Conservation (phyloP, 2,888 invertebrate species). For the Ormyrus pomaceus region DNA sequence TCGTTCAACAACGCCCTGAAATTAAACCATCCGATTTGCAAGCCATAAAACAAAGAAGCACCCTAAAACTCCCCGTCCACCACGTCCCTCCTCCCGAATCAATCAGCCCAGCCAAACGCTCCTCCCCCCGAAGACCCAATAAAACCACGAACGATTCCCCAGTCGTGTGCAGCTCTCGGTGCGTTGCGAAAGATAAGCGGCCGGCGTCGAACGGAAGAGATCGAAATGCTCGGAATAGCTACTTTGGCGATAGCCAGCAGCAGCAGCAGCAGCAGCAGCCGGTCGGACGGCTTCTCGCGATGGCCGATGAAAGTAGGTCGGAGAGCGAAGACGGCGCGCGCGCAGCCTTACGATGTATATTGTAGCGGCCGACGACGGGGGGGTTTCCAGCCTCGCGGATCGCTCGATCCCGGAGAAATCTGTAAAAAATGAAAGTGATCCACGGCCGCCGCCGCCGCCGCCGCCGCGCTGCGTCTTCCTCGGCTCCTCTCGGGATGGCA, state of each 20-base stretch:
- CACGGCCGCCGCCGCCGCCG: neutral
- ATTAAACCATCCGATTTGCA: too few relatives aligned
- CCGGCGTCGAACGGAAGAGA: slow-evolving; percentile 25
- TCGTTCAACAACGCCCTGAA: too few relatives aligned
- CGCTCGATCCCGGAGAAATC: slow-evolving; percentile 22
- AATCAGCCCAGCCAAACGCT: too few relatives aligned
- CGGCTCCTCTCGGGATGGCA: neutral
- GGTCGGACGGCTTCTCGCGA: slow-evolving; percentile 15
- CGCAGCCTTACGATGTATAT: too few relatives aligned
- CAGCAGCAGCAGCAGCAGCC: neutral
- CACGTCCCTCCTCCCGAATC: too few relatives aligned
- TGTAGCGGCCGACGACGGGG: neutral
- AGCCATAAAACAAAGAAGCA: too few relatives aligned
- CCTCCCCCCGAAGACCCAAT: too few relatives aligned
- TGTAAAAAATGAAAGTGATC: slow-evolving; percentile 47
- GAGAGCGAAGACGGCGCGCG: neutral
- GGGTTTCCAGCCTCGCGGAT: neutral
- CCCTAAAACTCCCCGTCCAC: too few relatives aligned
- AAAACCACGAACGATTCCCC: too few relatives aligned
- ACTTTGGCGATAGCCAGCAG: too few relatives aligned
- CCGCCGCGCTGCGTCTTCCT: neutral
- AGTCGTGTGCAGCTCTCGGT: neutral
- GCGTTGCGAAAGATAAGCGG: slow-evolving; percentile 5
- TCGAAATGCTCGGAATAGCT: slow-evolving; percentile 33
- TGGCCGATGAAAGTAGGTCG: slow-evolving; percentile 40